A percentile compares a stretch with the other conserved stretches of the same genome.
These are phyloP conservation scores for Pantelozetes paolii DNA, from an alignment of 2,888 invertebrate species.

Conservation along the genomic window DNA sequence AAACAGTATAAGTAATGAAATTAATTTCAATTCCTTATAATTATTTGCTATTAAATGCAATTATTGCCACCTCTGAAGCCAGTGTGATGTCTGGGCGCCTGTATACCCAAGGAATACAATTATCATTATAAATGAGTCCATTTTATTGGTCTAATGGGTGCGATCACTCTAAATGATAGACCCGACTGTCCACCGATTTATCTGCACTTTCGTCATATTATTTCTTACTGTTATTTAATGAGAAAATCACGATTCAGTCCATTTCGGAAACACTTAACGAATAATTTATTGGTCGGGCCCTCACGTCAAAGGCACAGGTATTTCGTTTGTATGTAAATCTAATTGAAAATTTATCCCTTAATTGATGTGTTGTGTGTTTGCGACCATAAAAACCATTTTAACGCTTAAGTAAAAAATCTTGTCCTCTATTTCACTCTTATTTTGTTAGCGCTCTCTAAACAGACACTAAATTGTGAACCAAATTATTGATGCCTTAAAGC, in stretches of 20 bases:
- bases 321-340: constrained; percentile 20
- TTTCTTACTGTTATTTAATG: not conserved
- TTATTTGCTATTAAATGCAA: constrained; percentile 23
- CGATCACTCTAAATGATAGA: not conserved
- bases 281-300: constrained; percentile 31
- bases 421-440: not conserved
- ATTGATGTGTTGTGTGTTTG: constrained; percentile 15
- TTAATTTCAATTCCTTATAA: constrained; percentile 13
- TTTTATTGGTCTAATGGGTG: constrained; percentile 19
- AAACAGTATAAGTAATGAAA: constrained; percentile 22
- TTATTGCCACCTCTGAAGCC: constrained; percentile 27
- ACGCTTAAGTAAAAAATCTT: constrained; percentile 25
- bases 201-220: not conserved
- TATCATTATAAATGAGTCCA: constrained; percentile 24
- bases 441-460: constrained; percentile 25
- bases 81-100: not conserved
- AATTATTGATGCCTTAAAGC: constrained; percentile 31
- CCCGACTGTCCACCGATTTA: not conserved
- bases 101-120: not conserved
- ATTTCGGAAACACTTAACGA: constrained; percentile 22
- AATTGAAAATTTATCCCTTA: constrained; percentile 13
- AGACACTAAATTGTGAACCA: not conserved
- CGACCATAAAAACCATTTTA: constrained; percentile 24
- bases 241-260: constrained; percentile 20
- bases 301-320: constrained; percentile 3